A percentile compares a stretch with the other conserved stretches of the same genome.
Conservation (phyloP, 2,797 vertebrate species). For the Meriones psammophilus region DNA sequence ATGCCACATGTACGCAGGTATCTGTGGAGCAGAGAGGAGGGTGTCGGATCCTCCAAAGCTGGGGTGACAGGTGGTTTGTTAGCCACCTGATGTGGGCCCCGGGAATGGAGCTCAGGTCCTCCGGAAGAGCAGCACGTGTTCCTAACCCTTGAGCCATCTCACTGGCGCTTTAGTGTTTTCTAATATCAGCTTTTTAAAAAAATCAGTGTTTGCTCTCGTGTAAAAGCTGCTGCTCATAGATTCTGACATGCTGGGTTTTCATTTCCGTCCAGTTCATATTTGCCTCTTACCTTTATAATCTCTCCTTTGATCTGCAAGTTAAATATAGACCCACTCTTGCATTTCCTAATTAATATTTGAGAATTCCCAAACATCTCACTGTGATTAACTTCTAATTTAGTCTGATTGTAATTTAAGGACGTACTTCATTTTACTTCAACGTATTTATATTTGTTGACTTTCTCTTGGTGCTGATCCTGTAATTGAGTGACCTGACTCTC, state of each 20-base stretch:
- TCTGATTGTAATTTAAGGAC: slow-evolving; percentile 43
- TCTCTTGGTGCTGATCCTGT: background rate
- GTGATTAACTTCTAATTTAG: slow-evolving; percentile 58
- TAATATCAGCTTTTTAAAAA: background rate
- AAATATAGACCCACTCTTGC: background rate
- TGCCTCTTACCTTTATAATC: slow-evolving; percentile 17
- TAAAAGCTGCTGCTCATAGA: background rate
- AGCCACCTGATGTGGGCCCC: background rate
- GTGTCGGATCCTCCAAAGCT: no score
- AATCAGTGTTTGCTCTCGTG: background rate
- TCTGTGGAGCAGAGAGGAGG: background rate
- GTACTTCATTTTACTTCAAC: slow-evolving; percentile 42
- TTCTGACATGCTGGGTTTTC: slow-evolving; percentile 28
- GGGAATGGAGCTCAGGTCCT: background rate
- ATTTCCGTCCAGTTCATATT: slow-evolving; percentile 18
- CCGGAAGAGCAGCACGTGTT: background rate
- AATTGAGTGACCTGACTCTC: slow-evolving; percentile 34
- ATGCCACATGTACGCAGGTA: background rate
- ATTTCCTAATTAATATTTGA: slow-evolving; percentile 32
- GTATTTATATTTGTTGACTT: background rate
- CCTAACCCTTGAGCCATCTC: background rate
- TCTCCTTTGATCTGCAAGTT: slow-evolving; percentile 19
- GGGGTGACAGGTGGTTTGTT: background rate
- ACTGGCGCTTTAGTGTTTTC: background rate
- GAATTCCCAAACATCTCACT: slow-evolving; percentile 2